Conservation (phyloP, 2,113 vertebrate species). For the Narcine bancroftii region DNA sequence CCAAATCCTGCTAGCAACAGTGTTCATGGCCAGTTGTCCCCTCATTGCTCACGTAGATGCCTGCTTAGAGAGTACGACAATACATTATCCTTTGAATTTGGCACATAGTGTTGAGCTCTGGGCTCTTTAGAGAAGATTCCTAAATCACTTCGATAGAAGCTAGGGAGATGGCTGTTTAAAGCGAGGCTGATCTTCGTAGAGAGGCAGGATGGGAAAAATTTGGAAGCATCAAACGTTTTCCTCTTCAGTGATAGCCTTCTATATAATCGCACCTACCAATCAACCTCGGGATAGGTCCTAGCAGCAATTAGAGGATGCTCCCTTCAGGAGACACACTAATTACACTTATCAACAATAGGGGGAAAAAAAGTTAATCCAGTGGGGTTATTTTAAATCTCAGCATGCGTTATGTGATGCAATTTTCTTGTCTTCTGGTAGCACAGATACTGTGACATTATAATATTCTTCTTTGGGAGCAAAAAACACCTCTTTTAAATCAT, state of each 20-base stretch:
- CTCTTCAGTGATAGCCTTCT: not conserved
- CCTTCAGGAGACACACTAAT: not conserved
- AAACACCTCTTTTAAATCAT: not conserved
- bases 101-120: not conserved
- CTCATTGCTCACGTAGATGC: not conserved
- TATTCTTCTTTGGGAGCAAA: not conserved
- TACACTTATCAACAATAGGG: not conserved
- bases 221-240: not conserved
- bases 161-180: too few relatives aligned
- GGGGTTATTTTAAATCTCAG: not conserved
- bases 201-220: not conserved
- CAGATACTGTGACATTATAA: not conserved
- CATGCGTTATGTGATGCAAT: too few relatives aligned
- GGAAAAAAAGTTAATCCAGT: not conserved
- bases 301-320: not conserved
- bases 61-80: not conserved
- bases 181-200: not conserved
- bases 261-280: not conserved
- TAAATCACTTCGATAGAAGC: too few relatives aligned
- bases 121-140: not conserved
- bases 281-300: not conserved
- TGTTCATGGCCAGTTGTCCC: not conserved
- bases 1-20: not conserved
- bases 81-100: not conserved
- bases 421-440: not conserved